Evolutionary conservation across 2,113 vertebrate genomes (phyloP).

Genomic region (Jacana jacana): DNA sequence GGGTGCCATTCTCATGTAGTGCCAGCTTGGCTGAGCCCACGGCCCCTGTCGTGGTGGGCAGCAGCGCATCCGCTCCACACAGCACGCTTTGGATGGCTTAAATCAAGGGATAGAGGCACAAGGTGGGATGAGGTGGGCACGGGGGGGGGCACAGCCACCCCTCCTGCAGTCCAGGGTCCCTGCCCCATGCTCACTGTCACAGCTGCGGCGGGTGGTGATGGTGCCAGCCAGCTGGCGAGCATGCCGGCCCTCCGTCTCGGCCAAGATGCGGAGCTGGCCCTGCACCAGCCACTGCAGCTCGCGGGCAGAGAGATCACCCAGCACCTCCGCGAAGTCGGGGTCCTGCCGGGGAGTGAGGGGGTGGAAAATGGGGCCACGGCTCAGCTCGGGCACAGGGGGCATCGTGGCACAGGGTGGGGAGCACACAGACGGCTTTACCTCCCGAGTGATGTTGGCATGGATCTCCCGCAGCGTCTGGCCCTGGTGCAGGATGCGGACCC

Average conservation of each 20-base stretch:
- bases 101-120: background rate
- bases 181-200: constrained; percentile 85
- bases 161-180: background rate
- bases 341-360: constrained; percentile 69
- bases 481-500: constrained; percentile 84
- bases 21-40: constrained; percentile 87
- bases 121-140: background rate
- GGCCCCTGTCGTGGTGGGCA: constrained; percentile 86
- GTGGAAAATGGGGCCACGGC: background rate
- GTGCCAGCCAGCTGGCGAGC: constrained; percentile 80
- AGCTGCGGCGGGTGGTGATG: constrained; percentile 87
- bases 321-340: constrained; percentile 90
- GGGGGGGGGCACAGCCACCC: background rate
- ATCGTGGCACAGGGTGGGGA: fast-evolving
- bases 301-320: constrained; percentile 83
- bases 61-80: constrained; percentile 86
- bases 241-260: constrained; percentile 76
- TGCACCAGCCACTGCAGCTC: constrained; percentile 92
- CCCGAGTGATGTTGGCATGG: constrained; percentile 81
- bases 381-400: background rate
- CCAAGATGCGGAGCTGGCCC: constrained; percentile 86
- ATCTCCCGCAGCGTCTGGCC: constrained; percentile 85
- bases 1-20: constrained; percentile 89
- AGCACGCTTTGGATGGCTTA: constrained; percentile 93
- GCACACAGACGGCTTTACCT: constrained; percentile 71